Percentiles rank a stretch among this genome's conserved stretches.
These are phyloP conservation scores for Aurelia aurita DNA, from an alignment of 30 jellyfish, hydroid and myxozoan species.

Conservation along the genomic window DNA sequence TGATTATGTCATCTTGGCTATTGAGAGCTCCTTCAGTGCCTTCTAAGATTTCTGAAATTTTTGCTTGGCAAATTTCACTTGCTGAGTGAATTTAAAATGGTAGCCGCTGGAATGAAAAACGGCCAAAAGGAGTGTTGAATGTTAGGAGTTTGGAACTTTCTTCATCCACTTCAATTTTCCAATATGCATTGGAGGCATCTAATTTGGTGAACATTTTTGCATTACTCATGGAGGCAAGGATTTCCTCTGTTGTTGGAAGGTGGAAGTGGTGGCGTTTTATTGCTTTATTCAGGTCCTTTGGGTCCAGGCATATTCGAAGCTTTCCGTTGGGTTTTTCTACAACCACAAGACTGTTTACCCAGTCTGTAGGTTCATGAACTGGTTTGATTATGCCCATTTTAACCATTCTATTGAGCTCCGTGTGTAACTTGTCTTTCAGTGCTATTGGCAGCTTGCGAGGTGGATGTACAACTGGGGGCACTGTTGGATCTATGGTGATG, in stretches of 20 bases:
- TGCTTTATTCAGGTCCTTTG: too few species aligned
- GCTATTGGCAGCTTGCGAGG: slow-evolving; percentile 60
- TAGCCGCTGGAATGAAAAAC: slow-evolving; percentile 39
- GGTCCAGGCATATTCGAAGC: too few species aligned
- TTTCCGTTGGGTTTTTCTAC: slow-evolving; percentile 2
- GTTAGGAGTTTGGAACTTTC: slow-evolving; percentile 70
- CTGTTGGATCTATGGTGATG: slow-evolving; percentile 67
- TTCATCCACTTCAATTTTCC: slow-evolving; percentile 78
- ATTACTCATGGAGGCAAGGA: slow-evolving; percentile 69
- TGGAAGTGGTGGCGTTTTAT: too few species aligned
- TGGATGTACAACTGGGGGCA: slow-evolving; percentile 64
- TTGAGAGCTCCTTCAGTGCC: too few species aligned
- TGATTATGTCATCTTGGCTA: too few species aligned
- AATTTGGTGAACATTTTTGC: slow-evolving; percentile 63
- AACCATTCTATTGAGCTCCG: slow-evolving; percentile 65
- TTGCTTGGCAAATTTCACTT: slow-evolving; percentile 41
- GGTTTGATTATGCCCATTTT: slow-evolving; percentile 45
- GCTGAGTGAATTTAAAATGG: slow-evolving; percentile 85
- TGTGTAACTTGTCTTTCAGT: slow-evolving; percentile 27
- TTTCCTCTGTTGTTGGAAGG: slow-evolving; percentile 30
- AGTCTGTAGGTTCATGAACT: slow-evolving; percentile 39
- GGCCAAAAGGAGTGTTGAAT: slow-evolving; percentile 79
- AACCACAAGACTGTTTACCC: slow-evolving; percentile 56
- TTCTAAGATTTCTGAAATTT: too few species aligned
- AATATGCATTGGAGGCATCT: slow-evolving; percentile 76